Percentiles rank a stretch among this genome's conserved stretches.
These are phyloP conservation scores for Accipiter virgatus DNA, from an alignment of 2,113 vertebrate species.

Conservation along the genomic window DNA sequence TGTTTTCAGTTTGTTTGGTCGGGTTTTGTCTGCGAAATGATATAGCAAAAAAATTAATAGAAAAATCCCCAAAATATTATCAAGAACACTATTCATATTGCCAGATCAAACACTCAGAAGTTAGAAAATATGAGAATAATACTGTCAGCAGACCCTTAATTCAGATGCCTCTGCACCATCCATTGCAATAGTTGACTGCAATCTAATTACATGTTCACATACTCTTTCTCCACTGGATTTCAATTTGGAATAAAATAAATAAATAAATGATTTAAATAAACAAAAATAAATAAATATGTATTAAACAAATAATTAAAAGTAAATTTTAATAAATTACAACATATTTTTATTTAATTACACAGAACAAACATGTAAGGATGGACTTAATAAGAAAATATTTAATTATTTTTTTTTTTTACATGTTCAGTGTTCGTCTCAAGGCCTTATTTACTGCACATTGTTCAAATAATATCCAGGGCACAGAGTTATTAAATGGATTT, in stretches of 20 bases:
- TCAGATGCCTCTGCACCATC: neutral
- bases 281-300: neutral
- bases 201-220: neutral
- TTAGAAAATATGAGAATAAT: neutral
- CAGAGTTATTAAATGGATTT: neutral
- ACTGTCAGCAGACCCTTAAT: neutral
- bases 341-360: neutral
- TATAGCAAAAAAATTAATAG: neutral
- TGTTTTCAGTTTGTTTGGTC: neutral
- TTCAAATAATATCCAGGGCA: neutral
- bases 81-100: neutral
- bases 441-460: neutral
- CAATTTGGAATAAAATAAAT: neutral
- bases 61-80: accelerated
- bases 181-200: neutral
- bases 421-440: neutral
- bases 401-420: neutral
- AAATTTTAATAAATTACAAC: neutral
- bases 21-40: neutral
- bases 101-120: neutral
- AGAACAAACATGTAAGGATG: neutral
- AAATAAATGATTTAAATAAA: neutral
- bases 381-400: neutral
- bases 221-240: neutral
- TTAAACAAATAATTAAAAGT: neutral